Evolutionary conservation across 2,888 invertebrate species (phyloP), one percentile per base, ranked within the genome.

Genomic region (Lapara coniferarum): DNA sequence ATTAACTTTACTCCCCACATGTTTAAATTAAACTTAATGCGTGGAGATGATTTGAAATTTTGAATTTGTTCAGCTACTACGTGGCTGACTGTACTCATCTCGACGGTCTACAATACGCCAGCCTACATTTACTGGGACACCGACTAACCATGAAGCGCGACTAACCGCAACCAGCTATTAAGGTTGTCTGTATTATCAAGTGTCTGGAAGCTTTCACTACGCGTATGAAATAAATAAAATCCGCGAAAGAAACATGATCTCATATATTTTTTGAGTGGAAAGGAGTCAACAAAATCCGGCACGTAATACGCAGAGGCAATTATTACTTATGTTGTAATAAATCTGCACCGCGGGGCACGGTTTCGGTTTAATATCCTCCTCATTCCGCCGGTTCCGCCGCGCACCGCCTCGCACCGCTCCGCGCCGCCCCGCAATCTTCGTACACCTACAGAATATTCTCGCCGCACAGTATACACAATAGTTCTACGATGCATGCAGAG

Each of bases 301-400:
- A 49, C 46, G 63, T 49, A 63, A 46, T 19, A 49, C 63, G 49
- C 49, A 13, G 16, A 49, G 63, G 63, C 63, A 63, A 63, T 63
- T 63, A 63, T 49, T 63, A 63, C 49, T 63, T 49, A 19, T 63
- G 63, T 63, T 49, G 63, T 63, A 63, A 63, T 63, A 63, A 63
- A 63, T 63, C 63, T 63, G 63, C 19, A 63, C 63, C 49, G 49
- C 63, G 63, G 63, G 63, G 63, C 63, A 63, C 63, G 63, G 68
- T 69, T 63, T 69, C 46, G 63, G 68, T 69, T 69, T 69, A 69
- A 69, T 69, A 69, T 69, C 68, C 63, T 59, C 37, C 68, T 19
- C 67, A 46, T 44, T 55, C 63, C 46, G 19, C 52, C 53, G 49
- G 67, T 58, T 58, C 57, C 57, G 56, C 56, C 10, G 49, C 44